A percentile compares a stretch with the other conserved stretches of the same genome.
These are phyloP conservation scores for Halocaridina rubra DNA, from an alignment of 2,888 invertebrate genomes.

Conservation along the genomic window DNA sequence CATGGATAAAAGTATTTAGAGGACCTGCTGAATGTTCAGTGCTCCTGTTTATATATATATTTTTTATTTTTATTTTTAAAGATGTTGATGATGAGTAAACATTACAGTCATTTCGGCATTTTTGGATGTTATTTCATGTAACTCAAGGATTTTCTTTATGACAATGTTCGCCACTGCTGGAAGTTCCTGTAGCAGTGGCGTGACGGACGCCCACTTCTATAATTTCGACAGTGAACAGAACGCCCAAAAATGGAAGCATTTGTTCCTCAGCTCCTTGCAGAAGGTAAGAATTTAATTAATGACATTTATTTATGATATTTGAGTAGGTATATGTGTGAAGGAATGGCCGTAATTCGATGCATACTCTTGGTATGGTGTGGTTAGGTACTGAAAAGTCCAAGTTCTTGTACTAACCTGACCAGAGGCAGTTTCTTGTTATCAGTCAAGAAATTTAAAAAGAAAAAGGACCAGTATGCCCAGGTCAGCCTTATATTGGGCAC, in stretches of 20 bases:
- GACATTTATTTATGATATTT: too few species aligned
- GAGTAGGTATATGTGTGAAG: too few species aligned
- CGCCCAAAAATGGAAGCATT: conserved; percentile 90
- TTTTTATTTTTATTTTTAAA: neutral
- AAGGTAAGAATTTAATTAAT: conserved; percentile 85
- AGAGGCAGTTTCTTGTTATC: too few species aligned
- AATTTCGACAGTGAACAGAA: conserved; percentile 92
- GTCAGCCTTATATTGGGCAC: too few species aligned
- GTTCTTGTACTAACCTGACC: too few species aligned
- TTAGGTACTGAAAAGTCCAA: too few species aligned
- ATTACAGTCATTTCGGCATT: neutral
- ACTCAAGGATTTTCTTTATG: neutral
- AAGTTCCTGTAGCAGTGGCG: neutral
- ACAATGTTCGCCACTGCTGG: neutral
- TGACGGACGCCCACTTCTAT: conserved; percentile 69
- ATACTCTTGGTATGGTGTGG: too few species aligned
- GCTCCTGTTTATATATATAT: neutral
- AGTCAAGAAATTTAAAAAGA: too few species aligned
- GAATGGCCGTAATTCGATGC: too few species aligned
- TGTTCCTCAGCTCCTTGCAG: conserved; percentile 86
- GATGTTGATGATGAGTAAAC: conserved; percentile 35
- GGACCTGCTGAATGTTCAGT: neutral
- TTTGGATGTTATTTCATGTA: conserved; percentile 32
- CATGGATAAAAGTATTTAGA: conserved; percentile 23
- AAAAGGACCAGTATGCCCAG: too few species aligned